Evolutionary conservation across 2,888 invertebrate species (phyloP), one percentile per base, ranked within the genome.

Genomic region (Zygothrica quintamaculata): DNA sequence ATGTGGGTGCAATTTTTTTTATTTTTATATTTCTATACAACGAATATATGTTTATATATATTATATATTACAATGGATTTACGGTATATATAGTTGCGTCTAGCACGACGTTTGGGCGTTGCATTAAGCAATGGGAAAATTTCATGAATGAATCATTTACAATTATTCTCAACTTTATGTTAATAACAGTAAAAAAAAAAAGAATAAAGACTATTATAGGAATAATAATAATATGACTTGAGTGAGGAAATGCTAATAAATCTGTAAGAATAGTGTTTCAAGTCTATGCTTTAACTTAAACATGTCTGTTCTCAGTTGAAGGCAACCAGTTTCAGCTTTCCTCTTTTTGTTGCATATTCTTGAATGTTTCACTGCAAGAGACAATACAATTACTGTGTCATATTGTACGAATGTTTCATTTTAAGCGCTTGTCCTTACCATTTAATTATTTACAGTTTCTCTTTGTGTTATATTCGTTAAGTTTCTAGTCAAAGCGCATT

Each of bases 111-210:
- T 11, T 33, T 31, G 51, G 52, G 64, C 58, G 61, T 58, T 68
- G 51, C 68, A 68, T 66, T 52, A 58, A 47, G 55, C 66, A 59
- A 36, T 66, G 59, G 31, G 66, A 73, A 74, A 77, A 76, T 65
- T 79, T 73, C 65, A 59, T 67, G 71, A 37, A 65, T 70, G 70
- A 70, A 55, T 71, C 71, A 71, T 67, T 33, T 16, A 40, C 29
- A 31, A 47, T 65, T 26, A 66, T 46, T 55, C 46, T 31, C 52
- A 31, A 34, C 18, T 12, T 22, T 44, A 29, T 55, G 58, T 58
- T 46, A 26, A 40, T 36, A 42, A 47, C 56, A 44, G 44, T 22
- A 5, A 22, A 22, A 22, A 22, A 22, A 22, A 22, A 3, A 22
- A n/a, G n/a, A n/a, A n/a, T n/a, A n/a, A n/a, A n/a, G n/a, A n/a